phyloP scores from a whole-genome alignment of 2,888 invertebrate species.

The Perizoma flavofasciatum region DNA sequence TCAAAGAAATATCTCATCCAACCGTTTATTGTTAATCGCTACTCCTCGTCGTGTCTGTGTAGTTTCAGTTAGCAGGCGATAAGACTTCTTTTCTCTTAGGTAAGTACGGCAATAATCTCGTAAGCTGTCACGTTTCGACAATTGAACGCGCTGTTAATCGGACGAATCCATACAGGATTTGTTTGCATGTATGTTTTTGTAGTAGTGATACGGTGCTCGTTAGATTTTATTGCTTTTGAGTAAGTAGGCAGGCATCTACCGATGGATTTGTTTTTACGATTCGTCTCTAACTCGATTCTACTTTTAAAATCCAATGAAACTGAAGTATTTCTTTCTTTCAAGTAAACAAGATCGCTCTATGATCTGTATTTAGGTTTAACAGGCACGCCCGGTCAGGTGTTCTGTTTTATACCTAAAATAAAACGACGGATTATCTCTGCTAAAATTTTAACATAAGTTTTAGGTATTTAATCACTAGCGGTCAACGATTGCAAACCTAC shows the following conservation, averaged over 20 bases:
- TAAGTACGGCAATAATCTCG: constrained; percentile 60
- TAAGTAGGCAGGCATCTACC: constrained; percentile 24
- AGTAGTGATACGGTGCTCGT: constrained; percentile 49
- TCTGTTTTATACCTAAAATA: constrained; percentile 1
- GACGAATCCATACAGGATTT: constrained; percentile 61
- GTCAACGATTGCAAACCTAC: not conserved
- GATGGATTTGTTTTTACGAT: constrained; percentile 51
- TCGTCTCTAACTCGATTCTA: constrained; percentile 38
- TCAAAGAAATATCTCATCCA: constrained; percentile 29
- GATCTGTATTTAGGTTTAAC: constrained; percentile 40
- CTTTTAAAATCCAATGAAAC: constrained; percentile 54
- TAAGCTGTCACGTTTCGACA: constrained; percentile 70
- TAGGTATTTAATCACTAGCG: not conserved
- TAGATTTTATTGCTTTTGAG: constrained; percentile 56
- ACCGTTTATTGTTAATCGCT: constrained; percentile 5
- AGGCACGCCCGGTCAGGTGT: constrained; percentile 17
- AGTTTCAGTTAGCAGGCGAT: constrained; percentile 13
- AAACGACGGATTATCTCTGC: too few relatives aligned
- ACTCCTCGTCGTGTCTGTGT: constrained; percentile 17
- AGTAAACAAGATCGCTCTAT: constrained; percentile 44
- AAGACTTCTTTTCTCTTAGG: constrained; percentile 40
- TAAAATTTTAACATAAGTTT: too few relatives aligned
- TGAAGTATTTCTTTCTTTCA: constrained; percentile 58
- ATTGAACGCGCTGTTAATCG: constrained; percentile 67
- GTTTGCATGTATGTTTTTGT: constrained; percentile 61